phyloP scores from a whole-genome alignment of 2,113 vertebrate genomes.

The Gnathonemus longibarbis region DNA sequence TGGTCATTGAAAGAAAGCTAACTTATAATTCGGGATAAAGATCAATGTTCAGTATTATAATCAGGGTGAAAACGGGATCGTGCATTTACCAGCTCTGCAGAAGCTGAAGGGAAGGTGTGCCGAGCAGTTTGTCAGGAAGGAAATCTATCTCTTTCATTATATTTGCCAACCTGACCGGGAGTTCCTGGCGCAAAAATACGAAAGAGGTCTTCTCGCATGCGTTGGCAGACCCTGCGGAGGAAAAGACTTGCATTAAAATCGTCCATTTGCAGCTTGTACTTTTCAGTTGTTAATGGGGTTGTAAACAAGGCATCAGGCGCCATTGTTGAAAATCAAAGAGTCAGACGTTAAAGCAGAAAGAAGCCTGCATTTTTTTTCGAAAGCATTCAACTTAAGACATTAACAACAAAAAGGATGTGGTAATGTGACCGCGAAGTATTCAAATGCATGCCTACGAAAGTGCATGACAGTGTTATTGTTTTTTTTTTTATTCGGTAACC shows the following conservation, averaged over 20 bases:
- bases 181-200: slow-evolving; percentile 85
- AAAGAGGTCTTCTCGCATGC: slow-evolving; percentile 97
- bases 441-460: neutral
- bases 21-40: neutral
- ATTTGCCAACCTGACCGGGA: slow-evolving; percentile 91
- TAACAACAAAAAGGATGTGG: neutral
- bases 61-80: neutral
- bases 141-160: slow-evolving; percentile 95
- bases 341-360: neutral
- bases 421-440: neutral
- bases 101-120: slow-evolving; percentile 82
- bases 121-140: slow-evolving; percentile 78
- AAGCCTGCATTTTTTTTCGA: neutral
- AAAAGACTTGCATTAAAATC: slow-evolving; percentile 20
- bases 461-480: neutral
- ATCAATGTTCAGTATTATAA: neutral
- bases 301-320: neutral
- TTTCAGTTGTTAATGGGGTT: neutral
- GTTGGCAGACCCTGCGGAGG: slow-evolving; percentile 75
- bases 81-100: slow-evolving; percentile 82
- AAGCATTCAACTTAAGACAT: neutral
- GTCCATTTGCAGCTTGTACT: neutral
- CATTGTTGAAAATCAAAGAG: neutral
- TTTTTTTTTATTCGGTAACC: neutral
- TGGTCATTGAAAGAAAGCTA: neutral